Evolutionary conservation across 2,888 invertebrate genomes (phyloP).

Genomic region (Callyntrura sp.): DNA sequence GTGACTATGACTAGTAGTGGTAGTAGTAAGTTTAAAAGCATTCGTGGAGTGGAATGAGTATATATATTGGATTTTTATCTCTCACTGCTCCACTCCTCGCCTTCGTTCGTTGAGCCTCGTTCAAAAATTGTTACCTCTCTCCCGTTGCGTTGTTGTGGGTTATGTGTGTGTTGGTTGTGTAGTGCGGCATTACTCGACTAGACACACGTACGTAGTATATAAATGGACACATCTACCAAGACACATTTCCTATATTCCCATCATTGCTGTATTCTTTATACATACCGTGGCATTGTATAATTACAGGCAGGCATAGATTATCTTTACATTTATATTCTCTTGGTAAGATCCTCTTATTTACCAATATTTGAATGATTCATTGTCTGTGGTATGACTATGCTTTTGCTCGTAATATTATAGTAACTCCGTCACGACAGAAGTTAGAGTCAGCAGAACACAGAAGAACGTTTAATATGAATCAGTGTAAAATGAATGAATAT

Average conservation of each 20-base stretch:
- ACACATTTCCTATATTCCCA: background rate
- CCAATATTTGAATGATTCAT: too few species aligned
- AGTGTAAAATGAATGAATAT: background rate
- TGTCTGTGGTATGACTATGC: too few species aligned
- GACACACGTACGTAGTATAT: background rate
- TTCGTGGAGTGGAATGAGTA: background rate
- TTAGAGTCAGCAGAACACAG: too few species aligned
- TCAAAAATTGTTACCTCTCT: background rate
- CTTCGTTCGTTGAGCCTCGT: slow-evolving; percentile 71
- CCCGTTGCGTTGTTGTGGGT: background rate
- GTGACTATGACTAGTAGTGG: background rate
- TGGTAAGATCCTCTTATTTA: too few species aligned
- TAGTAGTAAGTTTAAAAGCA: background rate
- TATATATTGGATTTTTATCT: slow-evolving; percentile 39
- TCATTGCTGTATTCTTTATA: background rate
- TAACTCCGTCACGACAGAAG: too few species aligned
- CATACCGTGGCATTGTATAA: too few species aligned
- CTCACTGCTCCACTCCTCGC: background rate
- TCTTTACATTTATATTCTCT: too few species aligned
- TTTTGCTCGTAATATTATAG: too few species aligned
- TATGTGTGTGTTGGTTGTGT: background rate
- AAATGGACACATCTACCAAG: background rate
- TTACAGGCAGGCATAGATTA: too few species aligned
- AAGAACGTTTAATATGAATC: background rate
- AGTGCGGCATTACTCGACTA: background rate